Percentiles rank a stretch among this genome's conserved stretches.
Conservation (phyloP, 2,888 invertebrate species). For the Julus scanicus region DNA sequence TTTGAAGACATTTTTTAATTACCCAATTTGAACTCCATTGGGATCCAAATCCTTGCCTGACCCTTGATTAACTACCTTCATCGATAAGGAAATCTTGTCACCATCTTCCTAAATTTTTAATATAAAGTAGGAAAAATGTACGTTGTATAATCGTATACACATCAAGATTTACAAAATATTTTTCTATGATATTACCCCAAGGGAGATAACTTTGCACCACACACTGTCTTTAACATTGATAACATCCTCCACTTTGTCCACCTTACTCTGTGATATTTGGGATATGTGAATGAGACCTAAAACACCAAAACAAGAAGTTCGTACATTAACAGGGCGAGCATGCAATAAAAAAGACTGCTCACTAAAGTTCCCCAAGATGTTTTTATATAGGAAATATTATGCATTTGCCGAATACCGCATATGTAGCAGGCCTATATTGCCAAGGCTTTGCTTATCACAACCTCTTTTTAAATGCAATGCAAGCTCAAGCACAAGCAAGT, state of each 20-base stretch:
- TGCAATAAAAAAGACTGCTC: too few species aligned
- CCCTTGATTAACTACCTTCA: constrained; percentile 58
- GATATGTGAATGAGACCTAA: constrained; percentile 56
- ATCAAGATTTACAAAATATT: too few species aligned
- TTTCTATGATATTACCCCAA: constrained; percentile 51
- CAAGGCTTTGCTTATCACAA: too few species aligned
- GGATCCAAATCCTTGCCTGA: constrained; percentile 57
- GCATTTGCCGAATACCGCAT: too few species aligned
- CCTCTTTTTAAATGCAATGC: too few species aligned
- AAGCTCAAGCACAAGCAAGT: too few species aligned
- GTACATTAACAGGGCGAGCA: neutral
- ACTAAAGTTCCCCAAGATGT: too few species aligned
- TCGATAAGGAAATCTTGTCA: constrained; percentile 57
- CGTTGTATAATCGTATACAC: too few species aligned
- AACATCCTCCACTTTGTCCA: constrained; percentile 56
- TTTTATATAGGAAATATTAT: too few species aligned
- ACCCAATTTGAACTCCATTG: constrained; percentile 56
- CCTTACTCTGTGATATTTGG: constrained; percentile 55
- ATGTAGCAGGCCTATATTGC: too few species aligned
- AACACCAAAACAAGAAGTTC: constrained; percentile 5
- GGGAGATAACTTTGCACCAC: constrained; percentile 58
- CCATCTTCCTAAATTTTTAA: constrained; percentile 49
- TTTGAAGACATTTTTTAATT: neutral
- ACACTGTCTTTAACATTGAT: constrained; percentile 55
- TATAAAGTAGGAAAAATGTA: too few species aligned